These are phyloP conservation scores for Hipparchia semele DNA, from an alignment of 2,888 invertebrate species.

Conservation along the genomic window DNA sequence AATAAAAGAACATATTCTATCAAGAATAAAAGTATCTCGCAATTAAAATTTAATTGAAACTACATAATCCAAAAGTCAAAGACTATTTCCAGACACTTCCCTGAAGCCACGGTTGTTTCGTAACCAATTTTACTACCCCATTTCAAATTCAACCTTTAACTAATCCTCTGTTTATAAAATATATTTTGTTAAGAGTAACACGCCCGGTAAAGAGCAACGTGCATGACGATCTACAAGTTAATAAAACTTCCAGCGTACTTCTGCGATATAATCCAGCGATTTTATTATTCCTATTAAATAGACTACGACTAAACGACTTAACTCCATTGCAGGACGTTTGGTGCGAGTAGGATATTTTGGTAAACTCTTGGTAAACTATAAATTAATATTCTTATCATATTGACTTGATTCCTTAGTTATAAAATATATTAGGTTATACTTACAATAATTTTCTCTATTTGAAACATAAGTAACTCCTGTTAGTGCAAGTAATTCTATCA, in stretches of 20 bases:
- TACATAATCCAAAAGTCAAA: too few relatives aligned
- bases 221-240: too few relatives aligned
- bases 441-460: slow-evolving; percentile 97
- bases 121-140: not conserved
- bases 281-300: too few relatives aligned
- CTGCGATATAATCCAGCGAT: too few relatives aligned
- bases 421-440: slow-evolving; percentile 68
- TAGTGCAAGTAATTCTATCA: slow-evolving; percentile 92
- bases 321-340: too few relatives aligned
- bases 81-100: not conserved
- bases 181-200: too few relatives aligned
- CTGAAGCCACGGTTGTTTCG: not conserved
- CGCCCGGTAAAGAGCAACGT: too few relatives aligned
- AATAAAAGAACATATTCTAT: slow-evolving; percentile 43
- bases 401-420: not conserved
- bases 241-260: too few relatives aligned
- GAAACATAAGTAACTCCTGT: slow-evolving; percentile 97
- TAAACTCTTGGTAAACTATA: too few relatives aligned
- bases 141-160: not conserved
- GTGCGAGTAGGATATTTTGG: too few relatives aligned
- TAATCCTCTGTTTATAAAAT: not conserved
- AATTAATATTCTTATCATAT: not conserved
- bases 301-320: too few relatives aligned
- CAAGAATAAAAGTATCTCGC: not conserved
- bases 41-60: too few relatives aligned